phyloP scores from a whole-genome alignment of 1,140 invertebrate genomes.

The Cotesia chilonis region DNA sequence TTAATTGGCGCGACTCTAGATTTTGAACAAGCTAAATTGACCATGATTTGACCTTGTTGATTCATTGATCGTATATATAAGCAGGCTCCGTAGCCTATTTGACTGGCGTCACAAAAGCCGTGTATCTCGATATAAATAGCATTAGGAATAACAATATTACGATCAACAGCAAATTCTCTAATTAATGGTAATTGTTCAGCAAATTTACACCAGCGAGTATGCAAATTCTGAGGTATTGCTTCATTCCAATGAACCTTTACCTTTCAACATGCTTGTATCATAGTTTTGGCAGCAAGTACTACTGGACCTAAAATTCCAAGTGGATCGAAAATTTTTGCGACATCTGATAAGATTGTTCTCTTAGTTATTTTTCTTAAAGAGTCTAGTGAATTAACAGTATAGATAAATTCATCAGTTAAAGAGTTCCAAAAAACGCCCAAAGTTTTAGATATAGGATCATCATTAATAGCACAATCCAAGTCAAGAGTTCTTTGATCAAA shows the following conservation, averaged over 20 bases:
- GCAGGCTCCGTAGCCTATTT: too few species aligned
- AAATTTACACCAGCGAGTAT: background rate
- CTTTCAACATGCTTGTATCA: constrained; percentile 39
- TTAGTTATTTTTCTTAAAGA: background rate
- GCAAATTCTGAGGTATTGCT: background rate
- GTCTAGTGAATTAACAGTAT: background rate
- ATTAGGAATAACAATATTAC: too few species aligned
- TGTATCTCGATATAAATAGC: too few species aligned
- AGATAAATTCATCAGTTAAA: background rate
- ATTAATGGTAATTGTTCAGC: background rate
- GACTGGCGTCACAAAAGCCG: too few species aligned
- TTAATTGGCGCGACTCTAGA: too few species aligned
- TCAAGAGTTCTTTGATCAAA: too few species aligned
- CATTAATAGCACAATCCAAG: too few species aligned
- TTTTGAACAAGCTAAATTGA: too few species aligned
- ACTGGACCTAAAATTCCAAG: constrained; percentile 33
- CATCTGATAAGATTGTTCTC: constrained; percentile 28
- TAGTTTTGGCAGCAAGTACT: constrained; percentile 33
- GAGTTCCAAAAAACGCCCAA: constrained; percentile 5
- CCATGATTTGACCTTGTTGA: too few species aligned
- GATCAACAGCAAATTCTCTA: background rate
- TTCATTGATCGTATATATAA: too few species aligned
- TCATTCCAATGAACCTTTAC: constrained; percentile 38
- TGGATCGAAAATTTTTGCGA: constrained; percentile 36
- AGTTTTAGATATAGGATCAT: background rate